Base-by-base conservation (phyloP, 2,113 vertebrate species). In the Proterorhinus semilunaris region DNA sequence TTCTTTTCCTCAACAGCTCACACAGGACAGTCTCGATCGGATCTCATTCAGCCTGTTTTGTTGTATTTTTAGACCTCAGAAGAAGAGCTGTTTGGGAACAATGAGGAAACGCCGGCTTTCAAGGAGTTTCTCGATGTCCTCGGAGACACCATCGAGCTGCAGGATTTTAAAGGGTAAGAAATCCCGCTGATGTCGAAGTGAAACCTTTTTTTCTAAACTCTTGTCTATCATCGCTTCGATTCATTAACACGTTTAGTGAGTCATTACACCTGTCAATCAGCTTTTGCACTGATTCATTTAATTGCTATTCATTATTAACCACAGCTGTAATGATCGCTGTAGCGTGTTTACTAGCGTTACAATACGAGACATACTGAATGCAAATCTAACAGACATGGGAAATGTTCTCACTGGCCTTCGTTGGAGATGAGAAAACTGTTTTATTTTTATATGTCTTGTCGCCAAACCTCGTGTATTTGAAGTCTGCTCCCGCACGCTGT, bases 161-260 rank as follows among this genome's bases (percentile, higher is more conserved):
- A 96, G 79, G 96, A 98, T 74, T 98, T 98, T 85, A 98, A 96
- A 91, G 96, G 96, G 96, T 98, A 85, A 84, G 89, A 58, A 42
- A 58, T 74, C 43, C 75, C 71, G 12, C 10, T 61, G 27, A 52
- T 69, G 70, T 66, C 69, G 76, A 55, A 0, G 17, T 55, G 6
- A 55, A 6, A 58, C 11, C 27, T 36, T 51, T 68, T 21, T 66
- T 71, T 74, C 21, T 50, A 61, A 84, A 62, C 74, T 27, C 11
- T 54, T 68, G 21, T 59, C 12, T 68, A 58, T 80, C 45, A 78
- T 68, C 67, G 53, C 46, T 59, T 42, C n/a, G 17, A 15, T 58
- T 58, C 27, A 36, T 2, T 42, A 58, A 42, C 27, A 58, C 55
- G 7, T 58, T 36, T 58, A 58, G 55, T 58, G 55, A 58, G 55